phyloP scores from a whole-genome alignment of 2,797 vertebrate species.

The Eupleurogrammus muticus region DNA sequence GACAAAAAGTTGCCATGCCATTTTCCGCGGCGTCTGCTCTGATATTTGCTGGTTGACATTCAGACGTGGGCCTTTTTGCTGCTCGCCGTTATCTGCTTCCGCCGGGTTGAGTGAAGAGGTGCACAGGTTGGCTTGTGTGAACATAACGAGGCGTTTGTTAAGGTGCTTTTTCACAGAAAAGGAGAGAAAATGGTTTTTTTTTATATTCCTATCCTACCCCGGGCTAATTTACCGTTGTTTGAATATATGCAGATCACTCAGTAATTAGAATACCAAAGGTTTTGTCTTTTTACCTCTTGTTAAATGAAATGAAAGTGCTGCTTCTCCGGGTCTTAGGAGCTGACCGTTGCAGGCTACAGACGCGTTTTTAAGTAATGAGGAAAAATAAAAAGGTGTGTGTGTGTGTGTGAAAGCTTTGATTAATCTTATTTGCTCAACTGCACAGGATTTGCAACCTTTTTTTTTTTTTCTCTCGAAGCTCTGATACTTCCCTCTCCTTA shows the following conservation, averaged over 20 bases:
- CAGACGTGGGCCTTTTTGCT: conserved; percentile 66
- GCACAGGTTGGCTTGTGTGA: conserved; percentile 73
- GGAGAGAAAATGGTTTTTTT: conserved; percentile 52
- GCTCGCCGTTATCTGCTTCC: conserved; percentile 72
- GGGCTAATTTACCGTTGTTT: conserved; percentile 49
- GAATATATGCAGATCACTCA: conserved; percentile 60
- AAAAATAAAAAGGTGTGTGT: conserved; percentile 30
- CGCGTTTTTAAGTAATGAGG: conserved; percentile 24
- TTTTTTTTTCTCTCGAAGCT: conserved; percentile 65
- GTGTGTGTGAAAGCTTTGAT: conserved; percentile 68
- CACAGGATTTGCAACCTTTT: conserved; percentile 72
- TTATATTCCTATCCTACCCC: conserved; percentile 57
- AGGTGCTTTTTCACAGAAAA: conserved; percentile 57
- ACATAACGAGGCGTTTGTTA: conserved; percentile 73
- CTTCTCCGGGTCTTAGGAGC: conserved; percentile 25
- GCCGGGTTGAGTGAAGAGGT: conserved; percentile 69
- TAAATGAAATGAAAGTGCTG: conserved; percentile 39
- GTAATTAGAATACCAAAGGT: conserved; percentile 65
- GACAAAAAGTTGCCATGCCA: conserved; percentile 65
- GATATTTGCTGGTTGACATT: conserved; percentile 85
- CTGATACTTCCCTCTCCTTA: conserved; percentile 51
- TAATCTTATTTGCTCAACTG: conserved; percentile 72
- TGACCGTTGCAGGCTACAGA: conserved; percentile 40
- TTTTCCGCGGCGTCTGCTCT: conserved; percentile 71
- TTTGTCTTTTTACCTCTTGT: conserved; percentile 26